phyloP scores from a whole-genome alignment of 2,797 vertebrate genomes.

The Stomatorhinus walkeri region DNA sequence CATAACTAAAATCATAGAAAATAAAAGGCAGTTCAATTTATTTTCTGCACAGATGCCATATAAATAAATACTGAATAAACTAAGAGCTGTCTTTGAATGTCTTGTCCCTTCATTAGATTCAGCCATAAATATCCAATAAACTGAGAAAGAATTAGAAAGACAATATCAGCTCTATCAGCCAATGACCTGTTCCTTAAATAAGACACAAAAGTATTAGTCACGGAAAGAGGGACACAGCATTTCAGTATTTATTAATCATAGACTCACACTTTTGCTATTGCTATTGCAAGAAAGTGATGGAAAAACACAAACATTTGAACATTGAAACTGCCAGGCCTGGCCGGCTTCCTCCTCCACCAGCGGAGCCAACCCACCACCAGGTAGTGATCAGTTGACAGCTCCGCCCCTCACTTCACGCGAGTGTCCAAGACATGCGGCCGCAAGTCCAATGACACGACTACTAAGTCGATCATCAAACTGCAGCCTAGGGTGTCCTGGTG shows the following conservation, averaged over 20 bases:
- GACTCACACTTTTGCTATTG: neutral
- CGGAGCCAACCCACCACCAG: no score
- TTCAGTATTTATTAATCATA: neutral
- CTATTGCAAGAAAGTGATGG: neutral
- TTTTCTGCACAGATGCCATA: neutral
- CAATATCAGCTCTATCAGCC: neutral
- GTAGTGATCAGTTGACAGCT: no score
- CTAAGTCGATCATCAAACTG: no score
- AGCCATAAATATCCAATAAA: neutral
- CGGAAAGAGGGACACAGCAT: neutral
- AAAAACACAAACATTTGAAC: neutral
- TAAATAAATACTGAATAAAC: neutral
- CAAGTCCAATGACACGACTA: no score
- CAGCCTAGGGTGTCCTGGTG: no score
- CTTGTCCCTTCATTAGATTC: neutral
- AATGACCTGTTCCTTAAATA: neutral
- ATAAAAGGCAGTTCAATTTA: neutral
- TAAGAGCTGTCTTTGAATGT: neutral
- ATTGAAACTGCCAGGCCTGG: no score
- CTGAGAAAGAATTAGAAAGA: neutral
- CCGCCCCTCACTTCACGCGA: no score
- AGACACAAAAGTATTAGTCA: neutral
- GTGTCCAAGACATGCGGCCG: no score
- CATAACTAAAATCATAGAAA: neutral
- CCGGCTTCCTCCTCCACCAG: no score